A percentile compares a stretch with the other conserved stretches of the same genome.
Conservation (phyloP, 1,140 invertebrate species). For the Scaptomyza pallida region DNA sequence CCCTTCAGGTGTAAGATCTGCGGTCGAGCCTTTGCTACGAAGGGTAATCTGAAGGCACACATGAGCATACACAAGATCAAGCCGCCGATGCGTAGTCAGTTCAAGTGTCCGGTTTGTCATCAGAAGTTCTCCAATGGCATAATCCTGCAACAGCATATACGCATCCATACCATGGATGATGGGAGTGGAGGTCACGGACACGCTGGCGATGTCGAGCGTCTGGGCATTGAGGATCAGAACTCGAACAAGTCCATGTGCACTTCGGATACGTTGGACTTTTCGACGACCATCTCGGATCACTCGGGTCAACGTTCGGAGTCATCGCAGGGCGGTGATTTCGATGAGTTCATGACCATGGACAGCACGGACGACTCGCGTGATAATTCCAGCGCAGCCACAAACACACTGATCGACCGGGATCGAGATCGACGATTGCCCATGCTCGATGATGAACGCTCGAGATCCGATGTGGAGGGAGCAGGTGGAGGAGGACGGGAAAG, state of each 20-base stretch:
- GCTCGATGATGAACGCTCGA: constrained; percentile 57
- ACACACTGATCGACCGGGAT: constrained; percentile 53
- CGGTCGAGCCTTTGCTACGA: constrained; percentile 97
- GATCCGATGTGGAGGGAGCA: constrained; percentile 48
- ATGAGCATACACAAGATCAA: constrained; percentile 99
- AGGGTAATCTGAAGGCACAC: constrained; percentile 99
- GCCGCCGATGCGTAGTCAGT: constrained; percentile 94
- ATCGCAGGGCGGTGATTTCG: constrained; percentile 78
- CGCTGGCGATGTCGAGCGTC: constrained; percentile 35
- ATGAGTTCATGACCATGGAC: constrained; percentile 83
- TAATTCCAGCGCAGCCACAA: constrained; percentile 59
- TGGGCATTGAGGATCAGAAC: constrained; percentile 74
- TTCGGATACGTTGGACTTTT: constrained; percentile 80
- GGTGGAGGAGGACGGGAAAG: constrained; percentile 41
- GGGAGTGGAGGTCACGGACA: constrained; percentile 84
- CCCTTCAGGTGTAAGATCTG: constrained; percentile 99
- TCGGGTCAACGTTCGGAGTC: constrained; percentile 79
- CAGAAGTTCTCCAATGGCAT: constrained; percentile 98
- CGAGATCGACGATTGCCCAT: constrained; percentile 27
- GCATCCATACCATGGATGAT: constrained; percentile 93
- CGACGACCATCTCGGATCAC: constrained; percentile 76
- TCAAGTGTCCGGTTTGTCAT: constrained; percentile 99
- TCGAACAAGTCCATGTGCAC: constrained; percentile 78
- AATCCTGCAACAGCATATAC: constrained; percentile 98
- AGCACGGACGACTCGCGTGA: constrained; percentile 79